phyloP scores from a whole-genome alignment of 2,113 vertebrate genomes.

The Willisornis vidua region DNA sequence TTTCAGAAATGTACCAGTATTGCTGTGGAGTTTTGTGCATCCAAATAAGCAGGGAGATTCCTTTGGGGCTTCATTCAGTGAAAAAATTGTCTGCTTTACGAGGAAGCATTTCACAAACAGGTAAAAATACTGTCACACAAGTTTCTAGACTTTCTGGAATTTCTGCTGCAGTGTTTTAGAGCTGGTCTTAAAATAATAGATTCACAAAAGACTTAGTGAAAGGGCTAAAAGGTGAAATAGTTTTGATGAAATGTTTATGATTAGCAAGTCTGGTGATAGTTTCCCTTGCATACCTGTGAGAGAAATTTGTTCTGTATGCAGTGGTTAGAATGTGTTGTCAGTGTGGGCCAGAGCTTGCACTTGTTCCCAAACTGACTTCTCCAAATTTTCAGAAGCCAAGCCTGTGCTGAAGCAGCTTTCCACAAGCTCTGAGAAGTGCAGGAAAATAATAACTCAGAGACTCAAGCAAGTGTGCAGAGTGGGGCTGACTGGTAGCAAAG shows the following conservation, averaged over 20 bases:
- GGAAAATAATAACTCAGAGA: neutral
- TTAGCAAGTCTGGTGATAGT: neutral
- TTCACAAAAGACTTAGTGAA: neutral
- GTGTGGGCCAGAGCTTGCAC: neutral
- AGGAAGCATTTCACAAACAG: neutral
- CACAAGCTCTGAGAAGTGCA: neutral
- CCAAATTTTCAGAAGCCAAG: neutral
- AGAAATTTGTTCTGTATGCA: fast-evolving
- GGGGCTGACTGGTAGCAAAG: neutral
- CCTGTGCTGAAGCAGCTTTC: neutral
- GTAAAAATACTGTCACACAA: neutral
- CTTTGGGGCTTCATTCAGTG: neutral
- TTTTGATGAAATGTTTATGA: neutral
- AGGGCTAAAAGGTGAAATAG: neutral
- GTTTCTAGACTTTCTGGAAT: neutral
- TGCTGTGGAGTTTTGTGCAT: neutral
- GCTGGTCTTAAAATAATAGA: neutral
- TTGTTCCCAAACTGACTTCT: neutral
- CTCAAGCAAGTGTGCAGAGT: neutral
- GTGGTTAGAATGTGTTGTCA: neutral
- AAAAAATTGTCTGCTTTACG: neutral
- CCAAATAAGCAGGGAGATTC: neutral
- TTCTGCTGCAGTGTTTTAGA: neutral
- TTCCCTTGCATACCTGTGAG: neutral
- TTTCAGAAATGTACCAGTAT: neutral